Percentiles rank a stretch among this genome's conserved stretches.
Conservation (phyloP, 2,113 vertebrate species). For the Macroglossus sobrinus region DNA sequence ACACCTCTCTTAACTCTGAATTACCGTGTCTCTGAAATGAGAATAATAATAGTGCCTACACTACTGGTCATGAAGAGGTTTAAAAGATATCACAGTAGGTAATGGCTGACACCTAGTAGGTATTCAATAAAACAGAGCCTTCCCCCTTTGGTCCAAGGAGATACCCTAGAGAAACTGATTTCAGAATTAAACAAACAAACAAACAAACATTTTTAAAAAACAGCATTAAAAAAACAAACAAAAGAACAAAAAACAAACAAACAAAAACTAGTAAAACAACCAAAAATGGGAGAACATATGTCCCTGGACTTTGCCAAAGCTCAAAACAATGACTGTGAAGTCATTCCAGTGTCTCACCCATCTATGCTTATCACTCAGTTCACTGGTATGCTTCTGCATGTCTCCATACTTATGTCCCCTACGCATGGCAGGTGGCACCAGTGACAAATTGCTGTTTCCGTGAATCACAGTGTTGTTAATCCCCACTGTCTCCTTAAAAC, state of each 20-base stretch:
- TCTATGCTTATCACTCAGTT: neutral
- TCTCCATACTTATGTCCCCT: neutral
- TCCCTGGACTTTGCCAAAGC: neutral
- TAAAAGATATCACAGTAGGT: neutral
- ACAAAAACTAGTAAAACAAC: neutral
- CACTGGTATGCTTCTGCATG: neutral
- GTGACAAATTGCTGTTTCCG: slow-evolving; percentile 47
- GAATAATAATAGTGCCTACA: neutral
- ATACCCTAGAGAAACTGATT: neutral
- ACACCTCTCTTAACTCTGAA: neutral
- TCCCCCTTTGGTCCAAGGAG: neutral
- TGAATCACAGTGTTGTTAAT: slow-evolving; percentile 59
- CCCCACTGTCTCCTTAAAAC: slow-evolving; percentile 58
- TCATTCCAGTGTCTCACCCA: neutral
- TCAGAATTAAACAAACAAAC: neutral
- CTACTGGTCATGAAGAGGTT: neutral
- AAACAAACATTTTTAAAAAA: too few relatives aligned
- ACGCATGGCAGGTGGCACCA: neutral
- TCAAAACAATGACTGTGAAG: neutral
- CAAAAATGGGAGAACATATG: neutral
- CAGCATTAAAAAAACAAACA: neutral
- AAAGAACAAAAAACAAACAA: neutral
- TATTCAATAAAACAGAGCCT: neutral
- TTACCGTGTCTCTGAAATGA: neutral
- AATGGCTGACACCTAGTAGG: neutral